Percentiles rank a stretch among this genome's conserved stretches.
Conservation (phyloP, 1,140 invertebrate genomes). For the Caenorhabditis remanei region DNA sequence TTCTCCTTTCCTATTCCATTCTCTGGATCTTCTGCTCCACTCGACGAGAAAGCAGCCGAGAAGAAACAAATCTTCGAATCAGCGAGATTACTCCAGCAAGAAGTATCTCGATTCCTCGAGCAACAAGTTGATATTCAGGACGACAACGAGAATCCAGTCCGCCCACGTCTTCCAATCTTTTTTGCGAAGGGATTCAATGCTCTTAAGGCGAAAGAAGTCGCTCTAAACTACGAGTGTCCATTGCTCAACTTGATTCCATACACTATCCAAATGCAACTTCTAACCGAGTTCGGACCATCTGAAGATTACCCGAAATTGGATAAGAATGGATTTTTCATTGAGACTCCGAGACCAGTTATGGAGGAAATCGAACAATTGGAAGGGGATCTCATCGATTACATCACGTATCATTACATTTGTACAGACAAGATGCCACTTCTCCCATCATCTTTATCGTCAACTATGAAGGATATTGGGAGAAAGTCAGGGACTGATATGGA, state of each 20-base stretch:
- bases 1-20: too few species aligned
- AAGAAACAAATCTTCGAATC: background rate
- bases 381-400: too few species aligned
- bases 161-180: background rate
- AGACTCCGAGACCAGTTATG: background rate
- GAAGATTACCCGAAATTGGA: background rate
- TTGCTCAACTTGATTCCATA: background rate
- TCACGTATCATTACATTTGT: too few species aligned
- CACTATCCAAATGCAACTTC: background rate
- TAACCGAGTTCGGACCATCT: background rate
- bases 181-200: background rate
- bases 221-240: background rate
- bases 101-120: background rate
- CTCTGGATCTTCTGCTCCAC: background rate
- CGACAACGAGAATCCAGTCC: background rate
- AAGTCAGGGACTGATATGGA: too few species aligned
- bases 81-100: background rate
- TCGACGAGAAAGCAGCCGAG: background rate
- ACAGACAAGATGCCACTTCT: too few species aligned
- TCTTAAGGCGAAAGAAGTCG: background rate
- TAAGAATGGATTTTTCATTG: too few species aligned
- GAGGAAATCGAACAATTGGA: background rate
- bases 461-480: too few species aligned
- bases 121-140: background rate
- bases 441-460: too few species aligned